A percentile compares a stretch with the other conserved stretches of the same genome.
Conservation (phyloP, 2,797 vertebrate species). For the Eurystomus glaucurus region DNA sequence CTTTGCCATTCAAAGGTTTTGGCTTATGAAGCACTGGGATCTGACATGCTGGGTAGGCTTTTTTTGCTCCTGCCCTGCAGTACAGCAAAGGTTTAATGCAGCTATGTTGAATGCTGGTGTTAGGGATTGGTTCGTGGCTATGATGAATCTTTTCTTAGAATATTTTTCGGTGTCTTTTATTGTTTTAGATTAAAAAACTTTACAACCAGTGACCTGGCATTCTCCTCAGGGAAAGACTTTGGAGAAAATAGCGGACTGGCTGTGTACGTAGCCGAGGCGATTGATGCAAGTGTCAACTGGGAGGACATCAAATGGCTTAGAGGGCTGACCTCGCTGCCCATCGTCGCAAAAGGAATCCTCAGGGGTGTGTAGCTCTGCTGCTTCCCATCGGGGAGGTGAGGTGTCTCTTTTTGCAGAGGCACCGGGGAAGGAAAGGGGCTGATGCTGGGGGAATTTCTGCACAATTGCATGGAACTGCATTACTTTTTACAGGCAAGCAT, state of each 20-base stretch:
- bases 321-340: constrained; percentile 86
- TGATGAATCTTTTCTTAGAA: neutral
- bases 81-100: neutral
- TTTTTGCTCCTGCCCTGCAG: neutral
- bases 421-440: neutral
- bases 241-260: constrained; percentile 91
- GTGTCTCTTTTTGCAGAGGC: fast-evolving
- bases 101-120: neutral
- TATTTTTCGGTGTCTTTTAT: constrained; percentile 1
- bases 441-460: neutral
- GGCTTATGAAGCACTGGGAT: neutral
- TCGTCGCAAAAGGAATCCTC: constrained; percentile 89
- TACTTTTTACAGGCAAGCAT: neutral
- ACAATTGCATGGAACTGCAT: neutral
- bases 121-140: fast-evolving
- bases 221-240: constrained; percentile 89
- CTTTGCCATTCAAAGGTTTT: neutral
- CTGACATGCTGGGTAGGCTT: neutral
- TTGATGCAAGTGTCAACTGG: constrained; percentile 91
- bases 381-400: fast-evolving
- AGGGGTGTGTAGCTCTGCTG: constrained; percentile 80
- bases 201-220: constrained; percentile 87
- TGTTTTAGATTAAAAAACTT: constrained; percentile 93
- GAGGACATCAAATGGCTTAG: constrained; percentile 91
- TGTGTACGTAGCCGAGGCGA: constrained; percentile 86